Conservation (phyloP, 2,113 vertebrate species). For the Callospermophilus lateralis region DNA sequence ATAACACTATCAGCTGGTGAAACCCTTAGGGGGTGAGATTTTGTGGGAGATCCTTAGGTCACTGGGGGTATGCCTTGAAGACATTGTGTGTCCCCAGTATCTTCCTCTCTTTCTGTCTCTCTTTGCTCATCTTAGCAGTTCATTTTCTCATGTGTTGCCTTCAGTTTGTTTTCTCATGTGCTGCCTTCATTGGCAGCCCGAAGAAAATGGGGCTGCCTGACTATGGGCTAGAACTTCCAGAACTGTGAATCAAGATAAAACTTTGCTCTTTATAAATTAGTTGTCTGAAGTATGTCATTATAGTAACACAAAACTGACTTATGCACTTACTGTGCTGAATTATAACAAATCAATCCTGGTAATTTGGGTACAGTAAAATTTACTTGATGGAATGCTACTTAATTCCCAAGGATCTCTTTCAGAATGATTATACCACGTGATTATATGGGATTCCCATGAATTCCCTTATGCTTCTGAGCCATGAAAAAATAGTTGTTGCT, state of each 20-base stretch:
- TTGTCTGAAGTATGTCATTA: not conserved
- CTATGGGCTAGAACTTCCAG: too few species aligned
- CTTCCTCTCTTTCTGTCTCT: not conserved
- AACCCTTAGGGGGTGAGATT: not conserved
- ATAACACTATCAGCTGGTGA: too few species aligned
- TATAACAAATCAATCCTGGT: not conserved
- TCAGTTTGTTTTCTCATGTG: not conserved
- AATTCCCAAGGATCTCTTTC: not conserved
- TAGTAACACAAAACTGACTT: not conserved
- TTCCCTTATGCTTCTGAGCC: not conserved
- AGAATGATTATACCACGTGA: not conserved
- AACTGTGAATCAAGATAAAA: not conserved
- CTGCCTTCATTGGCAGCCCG: too few species aligned
- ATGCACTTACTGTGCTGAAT: not conserved
- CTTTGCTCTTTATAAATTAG: not conserved
- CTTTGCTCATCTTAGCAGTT: not conserved
- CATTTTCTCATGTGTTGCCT: not conserved
- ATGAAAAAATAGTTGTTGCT: not conserved
- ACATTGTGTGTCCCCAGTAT: too few species aligned
- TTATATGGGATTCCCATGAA: not conserved
- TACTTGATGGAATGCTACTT: not conserved
- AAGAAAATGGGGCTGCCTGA: not conserved
- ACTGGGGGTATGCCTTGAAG: too few species aligned
- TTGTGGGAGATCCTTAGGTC: too few species aligned
- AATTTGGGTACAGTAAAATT: not conserved